Evolutionary conservation across 2,797 vertebrate genomes (phyloP).

Genomic region (Gymnoscopelus braueri): DNA sequence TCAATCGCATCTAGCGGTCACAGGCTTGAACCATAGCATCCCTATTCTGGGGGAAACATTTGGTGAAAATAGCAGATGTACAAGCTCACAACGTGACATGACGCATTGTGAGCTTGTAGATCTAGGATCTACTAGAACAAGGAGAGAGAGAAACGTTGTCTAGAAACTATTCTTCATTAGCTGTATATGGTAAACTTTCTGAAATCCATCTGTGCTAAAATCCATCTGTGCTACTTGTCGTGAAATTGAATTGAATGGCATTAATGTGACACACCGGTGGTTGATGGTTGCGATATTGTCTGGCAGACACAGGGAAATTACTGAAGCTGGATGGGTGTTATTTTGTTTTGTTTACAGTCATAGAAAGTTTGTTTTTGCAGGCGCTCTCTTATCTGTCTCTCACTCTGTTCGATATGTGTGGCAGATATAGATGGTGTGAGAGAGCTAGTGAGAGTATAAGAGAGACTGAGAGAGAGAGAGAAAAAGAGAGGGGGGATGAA

Average conservation of each 20-base stretch:
- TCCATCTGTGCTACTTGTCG: background rate
- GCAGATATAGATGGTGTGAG: background rate
- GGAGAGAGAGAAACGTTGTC: too few relatives aligned
- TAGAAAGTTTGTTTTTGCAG: background rate
- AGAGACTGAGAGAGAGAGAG: conserved; percentile 1
- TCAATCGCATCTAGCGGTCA: conserved; percentile 37
- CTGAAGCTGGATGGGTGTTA: background rate
- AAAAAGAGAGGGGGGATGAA: conserved; percentile 8
- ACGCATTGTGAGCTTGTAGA: too few relatives aligned
- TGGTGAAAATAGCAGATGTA: too few relatives aligned
- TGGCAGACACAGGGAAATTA: background rate
- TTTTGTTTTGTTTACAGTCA: background rate
- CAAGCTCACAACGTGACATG: too few relatives aligned
- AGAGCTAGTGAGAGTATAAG: background rate
- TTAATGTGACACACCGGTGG: background rate
- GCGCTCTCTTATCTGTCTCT: too few relatives aligned
- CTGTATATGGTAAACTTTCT: conserved; percentile 2
- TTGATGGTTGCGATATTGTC: background rate
- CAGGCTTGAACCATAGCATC: too few relatives aligned
- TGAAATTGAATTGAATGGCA: background rate
- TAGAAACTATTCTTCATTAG: background rate
- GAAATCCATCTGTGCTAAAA: background rate
- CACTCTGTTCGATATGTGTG: background rate
- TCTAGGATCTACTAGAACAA: too few relatives aligned
- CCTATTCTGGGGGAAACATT: too few relatives aligned